Conservation (phyloP, 2,113 vertebrate species). For the Ophthalmolycus amberensis region DNA sequence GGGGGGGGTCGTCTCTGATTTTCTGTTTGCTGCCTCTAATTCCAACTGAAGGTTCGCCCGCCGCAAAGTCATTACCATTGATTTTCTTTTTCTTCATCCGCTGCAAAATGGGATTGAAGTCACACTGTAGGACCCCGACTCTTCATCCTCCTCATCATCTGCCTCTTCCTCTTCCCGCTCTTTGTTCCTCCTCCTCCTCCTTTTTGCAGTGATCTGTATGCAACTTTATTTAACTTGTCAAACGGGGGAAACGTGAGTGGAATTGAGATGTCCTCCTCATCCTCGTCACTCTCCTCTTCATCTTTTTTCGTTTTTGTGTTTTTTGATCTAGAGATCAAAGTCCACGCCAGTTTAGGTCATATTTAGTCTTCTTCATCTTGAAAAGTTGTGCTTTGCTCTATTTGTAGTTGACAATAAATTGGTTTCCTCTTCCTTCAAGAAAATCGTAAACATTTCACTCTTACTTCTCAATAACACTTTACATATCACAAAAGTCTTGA, state of each 20-base stretch:
- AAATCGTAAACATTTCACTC: not conserved
- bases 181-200: slow-evolving; percentile 5
- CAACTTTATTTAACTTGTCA: slow-evolving; percentile 16
- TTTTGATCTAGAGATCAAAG: not conserved
- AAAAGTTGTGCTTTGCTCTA: not conserved
- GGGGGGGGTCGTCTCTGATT: slow-evolving; percentile 54
- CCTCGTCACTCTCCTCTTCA: not conserved
- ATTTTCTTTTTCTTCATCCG: slow-evolving; percentile 67
- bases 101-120: slow-evolving; percentile 66
- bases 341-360: not conserved
- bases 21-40: slow-evolving; percentile 68
- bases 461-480: not conserved
- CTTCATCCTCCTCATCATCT: slow-evolving; percentile 19
- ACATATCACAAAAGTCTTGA: not conserved
- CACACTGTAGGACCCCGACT: slow-evolving; percentile 41
- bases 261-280: not conserved
- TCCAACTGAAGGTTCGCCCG: slow-evolving; percentile 70
- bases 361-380: not conserved
- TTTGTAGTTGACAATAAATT: not conserved
- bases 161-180: slow-evolving; percentile 4
- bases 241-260: not conserved
- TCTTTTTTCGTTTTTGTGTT: not conserved
- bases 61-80: slow-evolving; percentile 75
- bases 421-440: not conserved
- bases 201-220: not conserved